Base-by-base conservation (phyloP, 2,888 invertebrate genomes). In the Clusia tigrina region DNA sequence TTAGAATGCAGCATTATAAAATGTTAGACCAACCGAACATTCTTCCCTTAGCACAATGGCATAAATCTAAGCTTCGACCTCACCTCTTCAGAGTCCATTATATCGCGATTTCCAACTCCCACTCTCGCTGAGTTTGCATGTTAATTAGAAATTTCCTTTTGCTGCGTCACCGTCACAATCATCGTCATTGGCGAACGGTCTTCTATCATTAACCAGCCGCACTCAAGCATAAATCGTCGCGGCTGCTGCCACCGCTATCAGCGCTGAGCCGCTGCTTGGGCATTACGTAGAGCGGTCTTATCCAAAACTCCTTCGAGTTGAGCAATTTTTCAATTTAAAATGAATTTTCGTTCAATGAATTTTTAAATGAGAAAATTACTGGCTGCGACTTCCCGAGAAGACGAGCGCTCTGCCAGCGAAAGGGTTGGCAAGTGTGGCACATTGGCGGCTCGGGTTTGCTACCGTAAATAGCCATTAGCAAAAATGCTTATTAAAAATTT, bases 401-500 rank as follows among this genome's bases (percentile, higher is more conserved):
- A 32, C 6, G 32, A 42, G n/a, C 3, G 42, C 15, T 42, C 3
- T 3, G 42, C n/a, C 15, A 17, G 42, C n/a, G 42, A n/a, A 42
- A 6, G 42, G 42, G 42, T 42, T 10, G n/a, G 3, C 42, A 3
- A 17, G 42, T 42, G 42, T 12, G 5, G 32, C 42, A 42, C 42
- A 42, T n/a, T 32, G 32, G 15, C 22, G 60, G 66, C 65, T 67
- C 65, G 66, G 56, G 56, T 66, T 73, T 69, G 72, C 73, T 75
- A 71, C 77, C 76, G 76, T 77, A 80, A 81, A 80, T 81, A 78
- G 80, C 80, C 80, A 80, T 81, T 81, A 80, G 80, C 80, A 77
- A 78, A 81, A 81, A 79, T 76, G 80, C 80, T 80, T 81, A 81
- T 80, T 81, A 80, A 80, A 81, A 81, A 81, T 80, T 81, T 80